Percentiles rank a stretch among this genome's conserved stretches.
Conservation (phyloP, 2,113 vertebrate species). For the Pholis gunnellus region DNA sequence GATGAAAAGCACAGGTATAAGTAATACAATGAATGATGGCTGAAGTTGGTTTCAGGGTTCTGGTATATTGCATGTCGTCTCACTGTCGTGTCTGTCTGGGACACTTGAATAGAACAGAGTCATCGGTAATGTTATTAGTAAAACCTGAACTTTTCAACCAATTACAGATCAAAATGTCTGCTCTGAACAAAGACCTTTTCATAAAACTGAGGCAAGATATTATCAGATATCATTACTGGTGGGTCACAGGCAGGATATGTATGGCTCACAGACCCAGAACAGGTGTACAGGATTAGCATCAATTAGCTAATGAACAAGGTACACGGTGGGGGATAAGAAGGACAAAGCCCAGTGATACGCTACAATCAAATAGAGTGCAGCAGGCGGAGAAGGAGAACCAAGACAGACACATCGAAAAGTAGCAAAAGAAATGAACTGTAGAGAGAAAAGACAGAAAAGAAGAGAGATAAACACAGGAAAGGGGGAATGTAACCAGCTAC, state of each 20-base stretch:
- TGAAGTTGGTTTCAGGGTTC: background rate
- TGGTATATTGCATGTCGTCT: background rate
- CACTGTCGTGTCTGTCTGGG: background rate
- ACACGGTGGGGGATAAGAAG: slow-evolving; percentile 12
- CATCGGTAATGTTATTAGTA: background rate
- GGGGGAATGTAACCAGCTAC: background rate
- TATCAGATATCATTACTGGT: slow-evolving; percentile 19
- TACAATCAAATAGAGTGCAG: slow-evolving; percentile 52
- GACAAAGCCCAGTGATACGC: slow-evolving; percentile 18
- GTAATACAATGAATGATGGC: background rate
- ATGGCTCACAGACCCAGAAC: slow-evolving; percentile 28
- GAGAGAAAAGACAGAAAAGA: background rate
- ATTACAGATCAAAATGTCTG: slow-evolving; percentile 11
- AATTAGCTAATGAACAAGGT: slow-evolving; percentile 58
- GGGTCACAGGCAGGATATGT: slow-evolving; percentile 2
- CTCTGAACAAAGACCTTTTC: slow-evolving; percentile 30
- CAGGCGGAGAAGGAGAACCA: background rate
- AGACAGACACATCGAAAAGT: background rate
- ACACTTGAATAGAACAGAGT: background rate
- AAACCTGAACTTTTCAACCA: background rate
- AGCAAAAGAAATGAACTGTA: background rate
- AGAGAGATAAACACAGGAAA: background rate
- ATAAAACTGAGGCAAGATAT: slow-evolving; percentile 49
- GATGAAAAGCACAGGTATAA: background rate
- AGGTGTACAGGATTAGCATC: slow-evolving; percentile 61